Base-by-base conservation (phyloP, 2,888 invertebrate species). In the Cataglyphis rosenhaueri region DNA sequence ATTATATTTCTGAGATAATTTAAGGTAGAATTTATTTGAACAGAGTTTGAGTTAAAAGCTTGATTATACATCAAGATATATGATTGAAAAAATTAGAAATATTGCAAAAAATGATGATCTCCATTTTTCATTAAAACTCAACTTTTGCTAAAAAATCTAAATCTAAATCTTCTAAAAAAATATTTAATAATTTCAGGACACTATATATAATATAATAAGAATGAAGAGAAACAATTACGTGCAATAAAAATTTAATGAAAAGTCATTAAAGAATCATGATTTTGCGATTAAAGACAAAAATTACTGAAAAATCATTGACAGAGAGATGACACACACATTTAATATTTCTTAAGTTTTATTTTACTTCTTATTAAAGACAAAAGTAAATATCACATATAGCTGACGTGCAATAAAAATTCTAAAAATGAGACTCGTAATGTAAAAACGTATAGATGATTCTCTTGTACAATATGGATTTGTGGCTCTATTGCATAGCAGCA, bases 361-460 rank as follows among this genome's bases (percentile, higher is more conserved):
- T 44, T 44, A n/a, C 18, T 15, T 21, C 15, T 74, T 15, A 29
- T 29, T 38, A 25, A 73, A 38, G 38, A 29, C n/a, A 61, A 29
- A 61, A 29, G 8, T 0, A 35, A 38, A 2, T 38, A n/a, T 48
- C 10, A 12, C 35, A 12, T 38, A 52, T 25, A 55, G 12, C 10
- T 44, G 18, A 6, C 5, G 21, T 38, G 3, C 3, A 12, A 55
- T 55, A 3, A 41, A 21, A 55, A 15, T 5, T 41, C 15, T 32
- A 38, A 9, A 79, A 64, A 35, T 44, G 4, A 59, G 18, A 65
- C 25, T 18, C 32, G 64, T 57, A 62, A 0, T 41, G n/a, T 18
- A n/a, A 32, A 68, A 79, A 61, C 44, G 38, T 59, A 38, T 59
- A 61, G 65, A 71, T 79, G 52, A 82, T 68, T 78, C 73, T 78